A percentile compares a stretch with the other conserved stretches of the same genome.
These are phyloP conservation scores for Pterois miles DNA, from an alignment of 2,797 vertebrate genomes.

Conservation along the genomic window DNA sequence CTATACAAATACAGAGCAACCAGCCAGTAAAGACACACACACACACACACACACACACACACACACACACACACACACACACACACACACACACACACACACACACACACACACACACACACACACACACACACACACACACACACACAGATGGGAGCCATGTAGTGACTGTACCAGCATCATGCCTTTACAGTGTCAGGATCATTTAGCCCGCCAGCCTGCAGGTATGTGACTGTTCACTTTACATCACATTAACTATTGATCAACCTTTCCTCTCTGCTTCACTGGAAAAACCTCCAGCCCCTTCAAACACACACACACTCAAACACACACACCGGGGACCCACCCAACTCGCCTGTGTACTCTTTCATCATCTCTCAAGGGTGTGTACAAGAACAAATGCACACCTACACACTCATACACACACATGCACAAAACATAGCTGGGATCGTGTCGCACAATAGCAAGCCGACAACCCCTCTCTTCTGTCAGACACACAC, in stretches of 20 bases:
- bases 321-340: conserved; percentile 25
- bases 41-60: neutral
- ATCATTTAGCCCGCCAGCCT: conserved; percentile 56
- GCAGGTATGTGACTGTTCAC: conserved; percentile 70
- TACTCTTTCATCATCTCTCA: conserved; percentile 69
- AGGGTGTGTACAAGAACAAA: conserved; percentile 45
- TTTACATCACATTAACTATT: conserved; percentile 78
- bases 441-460: conserved; percentile 44
- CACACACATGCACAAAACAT: conserved; percentile 10
- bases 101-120: neutral
- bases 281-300: conserved; percentile 28
- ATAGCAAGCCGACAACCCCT: conserved; percentile 27
- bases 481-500: conserved; percentile 19
- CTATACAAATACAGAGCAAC: conserved; percentile 12
- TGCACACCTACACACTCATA: neutral
- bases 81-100: neutral
- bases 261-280: conserved; percentile 57
- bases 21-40: neutral
- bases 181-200: conserved; percentile 49
- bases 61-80: neutral
- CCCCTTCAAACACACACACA: conserved; percentile 19
- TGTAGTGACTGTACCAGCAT: conserved; percentile 11
- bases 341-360: conserved; percentile 60
- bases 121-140: neutral
- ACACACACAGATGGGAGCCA: neutral